These are phyloP conservation scores for Suillia variegata DNA, from an alignment of 2,888 invertebrate species.

Conservation along the genomic window DNA sequence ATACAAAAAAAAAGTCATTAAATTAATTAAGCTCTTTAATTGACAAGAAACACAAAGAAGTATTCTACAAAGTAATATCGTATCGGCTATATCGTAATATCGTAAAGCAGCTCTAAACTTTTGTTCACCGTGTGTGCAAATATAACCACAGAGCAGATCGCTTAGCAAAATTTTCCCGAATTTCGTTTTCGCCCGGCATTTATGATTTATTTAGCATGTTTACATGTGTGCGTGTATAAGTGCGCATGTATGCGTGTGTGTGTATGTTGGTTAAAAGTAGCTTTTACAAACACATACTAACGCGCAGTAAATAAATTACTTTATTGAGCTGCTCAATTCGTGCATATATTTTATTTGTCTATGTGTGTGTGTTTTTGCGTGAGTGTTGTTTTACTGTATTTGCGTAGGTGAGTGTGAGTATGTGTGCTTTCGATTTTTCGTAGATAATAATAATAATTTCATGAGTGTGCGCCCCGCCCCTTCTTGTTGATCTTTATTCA, in stretches of 20 bases:
- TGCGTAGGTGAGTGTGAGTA: not conserved
- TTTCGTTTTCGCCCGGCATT: too few relatives aligned
- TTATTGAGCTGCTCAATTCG: not conserved
- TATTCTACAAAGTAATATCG: too few relatives aligned
- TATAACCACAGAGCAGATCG: too few relatives aligned
- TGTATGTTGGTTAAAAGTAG: not conserved
- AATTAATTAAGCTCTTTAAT: too few relatives aligned
- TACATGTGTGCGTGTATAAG: too few relatives aligned
- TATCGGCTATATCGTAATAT: too few relatives aligned
- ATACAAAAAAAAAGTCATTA: too few relatives aligned
- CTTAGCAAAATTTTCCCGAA: too few relatives aligned
- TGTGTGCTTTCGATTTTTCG: not conserved
- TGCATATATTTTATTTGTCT: not conserved
- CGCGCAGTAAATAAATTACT: not conserved
- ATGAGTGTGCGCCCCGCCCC: conserved; percentile 11
- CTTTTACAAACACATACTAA: not conserved
- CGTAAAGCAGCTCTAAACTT: too few relatives aligned
- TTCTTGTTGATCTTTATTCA: conserved; percentile 27
- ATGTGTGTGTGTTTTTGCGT: too few relatives aligned
- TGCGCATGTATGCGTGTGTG: not conserved
- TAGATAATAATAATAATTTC: conserved; percentile 2
- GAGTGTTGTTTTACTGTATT: not conserved
- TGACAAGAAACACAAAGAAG: too few relatives aligned
- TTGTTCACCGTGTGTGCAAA: too few relatives aligned
- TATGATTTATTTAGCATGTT: not conserved